A percentile compares a stretch with the other conserved stretches of the same genome.
These are phyloP conservation scores for Chromoteleia sp. DNA, from an alignment of 2,888 invertebrate species.

Conservation along the genomic window DNA sequence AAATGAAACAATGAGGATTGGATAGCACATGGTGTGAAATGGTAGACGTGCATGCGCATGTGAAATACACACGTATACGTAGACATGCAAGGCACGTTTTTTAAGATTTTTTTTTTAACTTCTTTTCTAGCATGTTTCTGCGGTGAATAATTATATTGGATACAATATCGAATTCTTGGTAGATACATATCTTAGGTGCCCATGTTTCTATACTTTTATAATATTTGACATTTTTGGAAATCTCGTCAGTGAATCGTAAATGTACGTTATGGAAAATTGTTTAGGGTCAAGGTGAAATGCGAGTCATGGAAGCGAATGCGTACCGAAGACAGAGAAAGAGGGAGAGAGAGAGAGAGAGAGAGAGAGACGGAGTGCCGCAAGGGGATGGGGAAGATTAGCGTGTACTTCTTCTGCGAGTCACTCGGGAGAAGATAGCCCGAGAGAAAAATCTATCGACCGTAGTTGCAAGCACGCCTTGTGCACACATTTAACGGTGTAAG, in stretches of 20 bases:
- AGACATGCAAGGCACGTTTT: no score
- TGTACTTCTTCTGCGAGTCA: conserved; percentile 64
- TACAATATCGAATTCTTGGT: no score
- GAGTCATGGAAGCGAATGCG: conserved; percentile 12
- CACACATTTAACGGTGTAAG: conserved; percentile 5
- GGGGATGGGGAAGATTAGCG: conserved; percentile 63
- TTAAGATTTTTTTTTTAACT: no score
- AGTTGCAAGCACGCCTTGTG: conserved; percentile 24
- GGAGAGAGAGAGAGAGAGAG: conserved; percentile 37
- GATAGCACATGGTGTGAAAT: no score
- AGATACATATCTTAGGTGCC: no score
- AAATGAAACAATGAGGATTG: no score
- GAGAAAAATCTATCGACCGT: conserved; percentile 60
- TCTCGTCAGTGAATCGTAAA: conserved; percentile 22
- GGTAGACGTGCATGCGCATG: no score
- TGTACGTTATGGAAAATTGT: conserved; percentile 40
- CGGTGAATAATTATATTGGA: no score
- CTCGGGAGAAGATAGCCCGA: conserved; percentile 32
- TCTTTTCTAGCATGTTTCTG: no score
- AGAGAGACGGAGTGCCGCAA: conserved; percentile 36
- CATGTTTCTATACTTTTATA: no score
- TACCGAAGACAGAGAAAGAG: not conserved
- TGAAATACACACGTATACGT: no score
- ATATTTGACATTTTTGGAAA: not conserved
- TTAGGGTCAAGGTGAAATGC: conserved; percentile 30